phyloP scores from a whole-genome alignment of 2,888 invertebrate species.

The Parnassius smintheus region DNA sequence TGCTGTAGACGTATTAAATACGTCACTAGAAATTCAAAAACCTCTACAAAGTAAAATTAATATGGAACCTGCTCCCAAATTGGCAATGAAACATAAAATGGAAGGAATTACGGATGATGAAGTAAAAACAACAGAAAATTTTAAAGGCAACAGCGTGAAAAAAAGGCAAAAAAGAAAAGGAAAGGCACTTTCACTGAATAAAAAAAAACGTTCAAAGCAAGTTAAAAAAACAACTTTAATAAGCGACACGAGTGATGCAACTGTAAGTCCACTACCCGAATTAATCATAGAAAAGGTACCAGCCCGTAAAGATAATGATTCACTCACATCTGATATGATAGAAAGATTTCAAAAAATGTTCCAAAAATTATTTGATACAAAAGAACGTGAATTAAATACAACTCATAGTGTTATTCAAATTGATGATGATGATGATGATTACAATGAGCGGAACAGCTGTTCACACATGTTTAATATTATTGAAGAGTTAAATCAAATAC shows the following conservation, averaged over 20 bases:
- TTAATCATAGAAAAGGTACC: constrained; percentile 52
- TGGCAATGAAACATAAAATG: constrained; percentile 42
- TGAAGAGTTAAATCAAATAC: background rate
- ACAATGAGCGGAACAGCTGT: background rate
- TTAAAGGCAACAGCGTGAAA: constrained; percentile 34
- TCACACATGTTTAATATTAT: background rate
- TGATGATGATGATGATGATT: background rate
- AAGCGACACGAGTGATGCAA: constrained; percentile 41
- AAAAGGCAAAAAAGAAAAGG: constrained; percentile 26
- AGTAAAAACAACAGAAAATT: constrained; percentile 46
- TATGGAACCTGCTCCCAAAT: constrained; percentile 38
- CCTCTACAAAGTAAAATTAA: constrained; percentile 17
- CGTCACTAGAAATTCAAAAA: constrained; percentile 45
- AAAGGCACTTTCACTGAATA: constrained; percentile 28
- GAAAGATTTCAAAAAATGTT: constrained; percentile 53
- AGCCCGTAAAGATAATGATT: constrained; percentile 40
- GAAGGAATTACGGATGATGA: constrained; percentile 40
- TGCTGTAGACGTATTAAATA: constrained; percentile 45
- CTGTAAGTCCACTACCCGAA: constrained; percentile 60
- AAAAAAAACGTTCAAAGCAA: constrained; percentile 27
- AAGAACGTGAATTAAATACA: constrained; percentile 43
- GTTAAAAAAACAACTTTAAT: constrained; percentile 21
- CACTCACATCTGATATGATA: constrained; percentile 43
- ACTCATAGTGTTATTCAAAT: constrained; percentile 49
- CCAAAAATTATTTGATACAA: constrained; percentile 39